Conservation (phyloP, 1,140 invertebrate genomes). For the Papilio helenus region DNA sequence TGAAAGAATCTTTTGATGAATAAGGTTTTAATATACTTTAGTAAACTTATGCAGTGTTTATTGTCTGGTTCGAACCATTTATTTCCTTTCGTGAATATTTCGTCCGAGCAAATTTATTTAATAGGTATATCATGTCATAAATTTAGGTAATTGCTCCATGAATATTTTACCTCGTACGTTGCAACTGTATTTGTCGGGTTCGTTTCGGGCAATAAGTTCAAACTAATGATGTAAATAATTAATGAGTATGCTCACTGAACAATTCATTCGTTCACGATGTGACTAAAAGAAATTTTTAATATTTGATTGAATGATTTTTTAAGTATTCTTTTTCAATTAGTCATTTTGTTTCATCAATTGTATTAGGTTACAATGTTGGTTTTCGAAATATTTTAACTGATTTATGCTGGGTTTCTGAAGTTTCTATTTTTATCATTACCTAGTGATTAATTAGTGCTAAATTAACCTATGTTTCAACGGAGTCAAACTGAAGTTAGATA, state of each 20-base stretch:
- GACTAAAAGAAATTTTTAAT: conserved; percentile 21
- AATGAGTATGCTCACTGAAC: conserved; percentile 42
- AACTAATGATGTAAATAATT: conserved; percentile 60
- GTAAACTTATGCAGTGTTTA: background rate
- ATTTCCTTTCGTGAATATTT: conserved; percentile 25
- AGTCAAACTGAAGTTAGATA: no score
- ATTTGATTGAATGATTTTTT: background rate
- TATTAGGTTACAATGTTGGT: no score
- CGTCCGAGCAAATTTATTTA: conserved; percentile 49
- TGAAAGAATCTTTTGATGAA: conserved; percentile 1
- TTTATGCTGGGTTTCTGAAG: no score
- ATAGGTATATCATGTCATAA: conserved; percentile 58
- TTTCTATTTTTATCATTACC: no score
- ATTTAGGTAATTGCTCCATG: conserved; percentile 65
- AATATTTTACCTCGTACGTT: conserved; percentile 60
- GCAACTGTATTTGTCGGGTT: conserved; percentile 55
- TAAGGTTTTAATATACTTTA: conserved; percentile 25
- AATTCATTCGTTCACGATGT: conserved; percentile 15
- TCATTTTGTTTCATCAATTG: no score
- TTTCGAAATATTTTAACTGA: no score
- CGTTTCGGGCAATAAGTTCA: conserved; percentile 63
- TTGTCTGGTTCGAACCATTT: conserved; percentile 1
- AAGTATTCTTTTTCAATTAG: no score
- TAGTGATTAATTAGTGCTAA: no score
- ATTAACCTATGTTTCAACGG: no score